Evolutionary conservation across 2,888 invertebrate species (phyloP), one percentile per base, ranked within the genome.

Genomic region (Aleiodes leptofemur): DNA sequence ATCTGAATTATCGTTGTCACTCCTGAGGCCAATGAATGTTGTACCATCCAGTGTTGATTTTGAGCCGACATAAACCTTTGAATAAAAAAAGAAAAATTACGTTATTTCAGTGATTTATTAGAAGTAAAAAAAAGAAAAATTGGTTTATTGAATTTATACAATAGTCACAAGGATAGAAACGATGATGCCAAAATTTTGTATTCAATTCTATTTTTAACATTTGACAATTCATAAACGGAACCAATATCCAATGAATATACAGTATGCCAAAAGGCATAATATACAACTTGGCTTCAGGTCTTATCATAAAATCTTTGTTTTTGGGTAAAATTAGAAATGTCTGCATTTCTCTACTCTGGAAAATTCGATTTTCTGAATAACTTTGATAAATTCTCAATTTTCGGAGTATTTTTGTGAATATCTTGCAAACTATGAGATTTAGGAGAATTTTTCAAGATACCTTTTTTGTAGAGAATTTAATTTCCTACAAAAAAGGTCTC

Each of bases 61-160:
- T 72, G 88, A 84, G 82, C 88, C 88, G 85, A 89, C 89, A 82
- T 88, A 89, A 71, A 89, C 88, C 88, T 89, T 83, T 80, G 72
- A 56, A 73, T 8, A 72, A 31, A 66, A 31, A 55, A 61, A 70
- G 23, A 23, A 69, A 59, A 23, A 74, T 66, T 68, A 50, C n/a
- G 4, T 51, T 51, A 13, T 16, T 16, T 55, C 11, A 55, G 55
- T 55, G 7, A 31, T 29, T 8, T 50, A n/a, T 69, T 11, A 68
- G 23, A 23, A 23, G 23, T 2, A 34, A 34, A 34, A 34, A 34
- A 59, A 55, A 8, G 16, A 69, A 23, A 23, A 23, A 23, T 23
- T 34, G 7, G 29, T 16, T 55, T 16, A 64, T 64, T 14, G 64
- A 16, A 64, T 43, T 43, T 43, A 23, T 14, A 59, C 64, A 64